A percentile compares a stretch with the other conserved stretches of the same genome.
phyloP scores from a whole-genome alignment of 2,888 invertebrate genomes.

The Xestia c-nigrum region DNA sequence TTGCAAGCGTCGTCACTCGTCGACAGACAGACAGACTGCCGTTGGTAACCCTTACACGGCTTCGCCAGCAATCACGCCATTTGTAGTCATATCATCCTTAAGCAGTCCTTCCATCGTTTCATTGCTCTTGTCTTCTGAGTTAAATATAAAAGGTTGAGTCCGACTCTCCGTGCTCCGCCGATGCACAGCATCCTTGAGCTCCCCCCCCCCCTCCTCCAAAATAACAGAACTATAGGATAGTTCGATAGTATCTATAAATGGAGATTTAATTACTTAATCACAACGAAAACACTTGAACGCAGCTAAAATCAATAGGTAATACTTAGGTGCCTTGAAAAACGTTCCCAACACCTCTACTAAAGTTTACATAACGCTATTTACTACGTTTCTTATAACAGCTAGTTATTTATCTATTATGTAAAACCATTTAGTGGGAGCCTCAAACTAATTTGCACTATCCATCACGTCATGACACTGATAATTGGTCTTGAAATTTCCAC shows the following conservation, averaged over 20 bases:
- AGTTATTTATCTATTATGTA: constrained; percentile 46
- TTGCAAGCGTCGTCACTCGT: too few relatives aligned
- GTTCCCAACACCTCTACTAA: constrained; percentile 7
- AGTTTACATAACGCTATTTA: constrained; percentile 48
- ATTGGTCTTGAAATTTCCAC: constrained; percentile 79
- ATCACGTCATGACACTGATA: constrained; percentile 70
- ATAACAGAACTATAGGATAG: not conserved
- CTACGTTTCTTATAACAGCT: constrained; percentile 20
- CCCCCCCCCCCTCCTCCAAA: not conserved
- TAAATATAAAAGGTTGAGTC: not conserved
- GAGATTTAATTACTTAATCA: not conserved
- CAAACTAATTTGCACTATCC: constrained; percentile 64
- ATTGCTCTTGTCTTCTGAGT: not conserved
- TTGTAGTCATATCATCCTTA: not conserved
- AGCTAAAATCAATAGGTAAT: constrained; percentile 5
- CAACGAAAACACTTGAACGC: not conserved
- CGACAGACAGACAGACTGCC: too few relatives aligned
- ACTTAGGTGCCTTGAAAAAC: constrained; percentile 5
- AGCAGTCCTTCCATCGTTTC: not conserved
- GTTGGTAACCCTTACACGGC: too few relatives aligned
- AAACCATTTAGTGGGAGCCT: constrained; percentile 41
- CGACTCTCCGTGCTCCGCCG: not conserved
- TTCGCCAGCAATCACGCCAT: too few relatives aligned
- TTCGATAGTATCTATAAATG: constrained; percentile 1
- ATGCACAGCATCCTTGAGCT: not conserved